Base-by-base conservation (phyloP, 2,888 invertebrate genomes). In the Lasioglossum marginatum region DNA sequence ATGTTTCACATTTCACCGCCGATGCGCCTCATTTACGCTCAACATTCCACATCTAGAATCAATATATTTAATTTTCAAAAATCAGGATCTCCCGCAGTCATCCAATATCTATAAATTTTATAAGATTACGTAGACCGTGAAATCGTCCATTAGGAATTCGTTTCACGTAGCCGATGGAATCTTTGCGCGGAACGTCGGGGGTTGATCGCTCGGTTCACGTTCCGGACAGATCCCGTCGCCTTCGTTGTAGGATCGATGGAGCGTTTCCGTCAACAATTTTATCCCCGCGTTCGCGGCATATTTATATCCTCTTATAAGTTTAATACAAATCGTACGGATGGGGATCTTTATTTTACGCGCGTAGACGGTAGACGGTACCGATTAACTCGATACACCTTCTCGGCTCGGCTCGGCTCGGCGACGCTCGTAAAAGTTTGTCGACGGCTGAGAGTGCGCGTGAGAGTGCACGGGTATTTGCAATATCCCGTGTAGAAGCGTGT, bases 401-500 rank as follows among this genome's bases (percentile, higher is more conserved):
- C 48, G 16, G 31, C 27, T 19, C 57, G 52, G n/a, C 23, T 57
- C 52, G 57, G 48, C 48, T 57, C 34, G 66, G 60, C 66, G 83
- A 43, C 60, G 84, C 48, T 84, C 79, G 84, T 87, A 81, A 87
- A 87, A 87, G 84, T 87, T 87, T 87, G 82, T 76, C 82, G 75
- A 87, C 79, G 85, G 75, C 74, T 68, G 87, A 87, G 83, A 85
- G 85, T 85, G 82, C 82, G 87, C 76, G 52, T 81, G 85, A 80
- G 77, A 80, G 77, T 76, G 87, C 76, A 43, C 78, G 78, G 80
- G 85, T 88, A 87, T 87, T 88, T 81, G 85, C 85, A 87, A 85
- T 87, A 88, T 88, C 78, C 82, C 82, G 80, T 85, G 82, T 78
- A 82, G 81, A 84, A 70, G 80, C 80, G 85, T 87, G 85, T 87